These are phyloP conservation scores for Mamestra configurata DNA, from an alignment of 1,140 invertebrate genomes.

Conservation along the genomic window DNA sequence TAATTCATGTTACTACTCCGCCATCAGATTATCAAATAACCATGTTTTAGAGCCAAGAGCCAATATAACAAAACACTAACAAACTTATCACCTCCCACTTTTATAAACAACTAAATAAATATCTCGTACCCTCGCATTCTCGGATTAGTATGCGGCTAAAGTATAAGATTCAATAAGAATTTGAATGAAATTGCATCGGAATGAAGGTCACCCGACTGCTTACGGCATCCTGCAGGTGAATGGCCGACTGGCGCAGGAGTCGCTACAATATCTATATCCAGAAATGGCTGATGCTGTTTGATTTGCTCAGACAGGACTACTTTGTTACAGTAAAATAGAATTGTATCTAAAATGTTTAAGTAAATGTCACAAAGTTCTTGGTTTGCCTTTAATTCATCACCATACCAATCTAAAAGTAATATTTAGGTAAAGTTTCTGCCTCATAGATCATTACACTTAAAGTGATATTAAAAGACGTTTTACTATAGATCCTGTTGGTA, in stretches of 20 bases:
- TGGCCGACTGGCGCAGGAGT: conserved; percentile 45
- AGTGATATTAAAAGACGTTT: neutral
- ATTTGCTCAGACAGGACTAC: conserved; percentile 5
- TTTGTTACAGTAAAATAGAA: neutral
- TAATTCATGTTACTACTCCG: no score
- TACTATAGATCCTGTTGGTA: no score
- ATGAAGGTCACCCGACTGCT: conserved; percentile 46
- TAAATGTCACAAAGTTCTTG: neutral
- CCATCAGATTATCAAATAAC: no score
- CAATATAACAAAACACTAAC: neutral
- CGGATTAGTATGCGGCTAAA: conserved; percentile 26
- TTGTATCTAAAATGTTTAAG: neutral
- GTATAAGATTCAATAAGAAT: conserved; percentile 39
- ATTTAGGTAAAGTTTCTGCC: no score
- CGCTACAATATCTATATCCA: conserved; percentile 39
- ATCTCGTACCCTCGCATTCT: neutral
- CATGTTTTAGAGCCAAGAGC: no score
- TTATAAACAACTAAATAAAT: neutral
- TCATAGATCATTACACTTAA: neutral
- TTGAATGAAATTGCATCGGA: conserved; percentile 43
- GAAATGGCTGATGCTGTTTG: conserved; percentile 31
- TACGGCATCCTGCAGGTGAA: conserved; percentile 52
- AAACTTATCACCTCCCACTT: neutral
- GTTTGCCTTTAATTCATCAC: no score
- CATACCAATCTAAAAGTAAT: no score